Evolutionary conservation across 2,797 vertebrate genomes (phyloP), one percentile per base, ranked within the genome.

Genomic region (Masticophis lateralis): DNA sequence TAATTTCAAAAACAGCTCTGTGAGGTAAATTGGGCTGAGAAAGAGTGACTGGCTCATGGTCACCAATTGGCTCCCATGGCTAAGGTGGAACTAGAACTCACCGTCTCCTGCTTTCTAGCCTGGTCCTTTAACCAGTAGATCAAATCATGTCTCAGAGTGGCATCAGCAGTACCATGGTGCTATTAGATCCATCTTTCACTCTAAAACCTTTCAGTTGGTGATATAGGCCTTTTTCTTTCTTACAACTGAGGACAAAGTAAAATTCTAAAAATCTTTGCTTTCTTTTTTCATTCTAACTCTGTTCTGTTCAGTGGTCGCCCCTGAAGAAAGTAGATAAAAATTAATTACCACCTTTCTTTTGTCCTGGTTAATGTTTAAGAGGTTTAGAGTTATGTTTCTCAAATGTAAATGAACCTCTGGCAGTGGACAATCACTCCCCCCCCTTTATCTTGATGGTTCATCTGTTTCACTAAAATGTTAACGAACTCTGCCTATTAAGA

Each of bases 381-480:
- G 66, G 51, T 92, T 83, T 89, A 43, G 53, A 60, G 55, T 83
- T 60, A 90, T 25, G 22, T 86, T 93, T 74, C 53, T 51, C 60
- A 93, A 90, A 90, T 93, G 27, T 59, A 87, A 87, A 87, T 69
- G 53, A 87, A 90, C 18, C 57, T 93, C 59, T 92, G 66, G 66
- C 66, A 89, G 37, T 79, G 87, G 91, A 92, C 91, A 69, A 56
- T 57, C 86, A 43, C 66, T 66, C 25, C 20, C 53, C 14, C 32
- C 32, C 32, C 13, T 51, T 69, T 87, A 93, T 90, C 37, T 47
- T 69, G 53, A 69, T 69, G 60, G 92, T n/a, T 90, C 92, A 93
- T 87, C 66, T 93, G 83, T 74, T 93, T 87, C 90, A 88, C 86
- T 93, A 66, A 91, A 93, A 79, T 87, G 89, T 87, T 93, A 90